phyloP scores from a whole-genome alignment of 2,797 vertebrate species.

The Tokudaia tokunoshimensis region DNA sequence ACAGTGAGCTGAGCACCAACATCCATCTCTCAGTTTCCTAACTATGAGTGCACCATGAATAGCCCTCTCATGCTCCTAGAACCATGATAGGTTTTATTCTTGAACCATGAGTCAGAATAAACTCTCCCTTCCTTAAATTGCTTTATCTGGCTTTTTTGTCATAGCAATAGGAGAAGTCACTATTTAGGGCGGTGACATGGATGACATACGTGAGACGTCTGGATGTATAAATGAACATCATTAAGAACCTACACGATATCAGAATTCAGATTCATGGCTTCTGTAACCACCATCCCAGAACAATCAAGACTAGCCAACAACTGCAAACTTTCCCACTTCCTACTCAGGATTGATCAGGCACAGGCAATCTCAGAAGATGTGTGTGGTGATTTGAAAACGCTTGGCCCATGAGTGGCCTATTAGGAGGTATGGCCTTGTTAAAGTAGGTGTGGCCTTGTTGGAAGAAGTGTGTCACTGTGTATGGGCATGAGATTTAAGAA shows the following conservation, averaged over 20 bases:
- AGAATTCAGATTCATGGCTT: fast-evolving
- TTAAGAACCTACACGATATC: fast-evolving
- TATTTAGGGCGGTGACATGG: background rate
- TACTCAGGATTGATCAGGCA: background rate
- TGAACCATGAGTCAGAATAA: background rate
- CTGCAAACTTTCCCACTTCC: background rate
- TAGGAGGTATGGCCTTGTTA: background rate
- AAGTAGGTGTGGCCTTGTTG: background rate
- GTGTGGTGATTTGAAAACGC: background rate
- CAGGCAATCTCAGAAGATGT: background rate
- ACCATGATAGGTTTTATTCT: background rate
- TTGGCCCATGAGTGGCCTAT: background rate
- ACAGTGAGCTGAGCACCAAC: background rate
- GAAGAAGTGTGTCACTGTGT: background rate
- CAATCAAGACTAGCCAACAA: background rate
- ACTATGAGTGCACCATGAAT: background rate
- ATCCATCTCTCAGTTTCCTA: background rate
- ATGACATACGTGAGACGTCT: background rate
- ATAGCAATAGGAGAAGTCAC: background rate
- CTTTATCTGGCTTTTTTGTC: background rate
- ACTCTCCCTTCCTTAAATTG: background rate
- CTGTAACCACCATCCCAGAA: background rate
- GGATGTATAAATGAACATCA: fast-evolving
- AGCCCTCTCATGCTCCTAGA: background rate
- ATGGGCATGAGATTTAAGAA: no score